Evolutionary conservation across 2,888 invertebrate species (phyloP).

Genomic region (Tuberolachnus salignus): DNA sequence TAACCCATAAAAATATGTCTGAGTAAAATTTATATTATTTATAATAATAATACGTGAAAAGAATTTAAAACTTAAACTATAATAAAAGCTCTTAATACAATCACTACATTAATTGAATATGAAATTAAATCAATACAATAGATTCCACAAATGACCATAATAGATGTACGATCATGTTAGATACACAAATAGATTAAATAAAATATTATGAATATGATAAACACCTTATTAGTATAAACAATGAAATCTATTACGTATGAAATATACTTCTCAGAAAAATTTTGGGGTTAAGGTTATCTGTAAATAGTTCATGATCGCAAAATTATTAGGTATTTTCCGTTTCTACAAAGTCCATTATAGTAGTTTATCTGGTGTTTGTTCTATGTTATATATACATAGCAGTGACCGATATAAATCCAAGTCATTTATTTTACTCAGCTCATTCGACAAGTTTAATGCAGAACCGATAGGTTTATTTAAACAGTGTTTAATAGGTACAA

Average conservation of each 20-base stretch:
- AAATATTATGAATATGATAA: not conserved
- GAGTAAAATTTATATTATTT: not conserved
- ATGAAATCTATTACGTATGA: conserved; percentile 3
- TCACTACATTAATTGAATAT: not conserved
- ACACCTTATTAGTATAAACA: not conserved
- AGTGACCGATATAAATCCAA: conserved; percentile 27
- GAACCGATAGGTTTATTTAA: not conserved
- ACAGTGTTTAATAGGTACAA: conserved; percentile 2
- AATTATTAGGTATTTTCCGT: conserved; percentile 8
- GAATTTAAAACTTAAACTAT: not conserved
- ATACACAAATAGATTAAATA: too few relatives aligned
- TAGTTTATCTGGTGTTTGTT: conserved; percentile 9
- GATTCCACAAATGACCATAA: too few relatives aligned
- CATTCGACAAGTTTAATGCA: not conserved
- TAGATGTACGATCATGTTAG: too few relatives aligned
- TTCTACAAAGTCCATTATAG: not conserved
- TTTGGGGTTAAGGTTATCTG: conserved; percentile 35
- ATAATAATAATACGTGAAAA: not conserved
- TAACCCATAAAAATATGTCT: too few relatives aligned
- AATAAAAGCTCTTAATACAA: not conserved
- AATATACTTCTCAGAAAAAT: not conserved
- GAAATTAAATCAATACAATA: not conserved
- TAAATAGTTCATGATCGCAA: conserved; percentile 26
- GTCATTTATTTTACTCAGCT: not conserved
- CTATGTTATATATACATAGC: not conserved